These are phyloP conservation scores for Enteromius afrohamiltoni DNA, from an alignment of 2,797 vertebrate species.

Conservation along the genomic window DNA sequence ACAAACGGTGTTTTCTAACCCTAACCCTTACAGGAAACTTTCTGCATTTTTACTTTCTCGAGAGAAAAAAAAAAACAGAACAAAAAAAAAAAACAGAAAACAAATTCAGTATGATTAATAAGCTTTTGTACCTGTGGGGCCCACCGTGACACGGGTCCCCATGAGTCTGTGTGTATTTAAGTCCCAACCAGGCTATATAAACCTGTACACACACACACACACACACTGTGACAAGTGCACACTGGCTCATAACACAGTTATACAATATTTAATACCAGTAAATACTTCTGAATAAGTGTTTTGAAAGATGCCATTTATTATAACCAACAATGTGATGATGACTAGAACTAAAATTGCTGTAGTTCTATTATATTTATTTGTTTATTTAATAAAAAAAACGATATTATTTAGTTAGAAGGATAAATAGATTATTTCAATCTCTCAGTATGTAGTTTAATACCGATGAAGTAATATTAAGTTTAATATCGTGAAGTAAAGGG, in stretches of 20 bases:
- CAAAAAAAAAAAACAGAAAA: too few relatives aligned
- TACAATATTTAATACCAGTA: neutral
- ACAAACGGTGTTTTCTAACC: neutral
- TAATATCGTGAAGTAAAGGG: constrained; percentile 81
- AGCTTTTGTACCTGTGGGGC: too few relatives aligned
- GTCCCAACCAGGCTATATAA: too few relatives aligned
- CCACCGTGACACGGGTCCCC: too few relatives aligned
- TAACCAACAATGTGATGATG: neutral
- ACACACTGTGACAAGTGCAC: neutral
- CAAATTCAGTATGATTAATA: neutral
- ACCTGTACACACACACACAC: too few relatives aligned
- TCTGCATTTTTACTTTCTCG: neutral
- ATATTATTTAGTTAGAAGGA: too few relatives aligned
- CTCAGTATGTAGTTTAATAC: constrained; percentile 65
- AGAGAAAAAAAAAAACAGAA: too few relatives aligned
- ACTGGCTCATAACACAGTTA: neutral
- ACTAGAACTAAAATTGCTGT: too few relatives aligned
- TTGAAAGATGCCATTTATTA: neutral
- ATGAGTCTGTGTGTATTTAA: too few relatives aligned
- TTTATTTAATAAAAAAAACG: too few relatives aligned
- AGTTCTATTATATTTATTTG: neutral
- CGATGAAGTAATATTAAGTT: constrained; percentile 77
- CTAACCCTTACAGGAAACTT: too few relatives aligned
- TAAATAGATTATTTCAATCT: too few relatives aligned
- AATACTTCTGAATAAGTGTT: neutral